Base-by-base conservation (phyloP, 30 jellyfish, hydroid and myxozoan species). In the Hydractinia echinata region DNA sequence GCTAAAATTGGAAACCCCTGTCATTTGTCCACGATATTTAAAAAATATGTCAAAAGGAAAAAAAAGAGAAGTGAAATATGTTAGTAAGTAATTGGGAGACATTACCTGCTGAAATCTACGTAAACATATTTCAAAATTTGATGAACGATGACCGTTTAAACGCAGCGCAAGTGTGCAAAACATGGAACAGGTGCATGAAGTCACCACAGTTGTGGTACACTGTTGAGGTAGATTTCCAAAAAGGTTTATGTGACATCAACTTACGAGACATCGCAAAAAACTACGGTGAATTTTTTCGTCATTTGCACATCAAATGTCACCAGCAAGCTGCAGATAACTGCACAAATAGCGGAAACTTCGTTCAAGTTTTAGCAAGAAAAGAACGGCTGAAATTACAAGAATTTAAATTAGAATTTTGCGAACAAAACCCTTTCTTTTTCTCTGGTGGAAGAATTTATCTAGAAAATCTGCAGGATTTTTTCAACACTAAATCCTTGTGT, bases 371-470 rank as follows among this genome's bases (percentile, higher is more conserved):
- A 54, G 14, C 77, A 9, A 48, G 49, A 11, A 20, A 51, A 56
- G 64, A 44, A 53, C 15, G 55, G 4, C 74, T 83, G 51, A 68
- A 67, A n/a, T 68, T 84, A n/a, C 53, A 48, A 8, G 10, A 70
- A 49, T 39, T 84, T 10, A 53, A 21, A 53, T 54, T 84, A 4
- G 66, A 52, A 21, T 84, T 74, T 67, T 67, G 87, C 19, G 69
- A 76, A 18, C 81, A 84, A 66, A 84, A 84, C 73, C 87, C 87
- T 4, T 71, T 84, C 10, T 84, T 84, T 66, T 84, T 61, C 70
- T 84, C 94, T 4, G 94, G 87, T 21, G n/a, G 44, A 30, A 76
- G 77, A 54, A 56, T 48, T 19, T 67, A 61, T 19, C 53, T 84
- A 7, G 81, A 77, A 53, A 64, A 30, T 5, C 79, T 84, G 51